phyloP scores from a whole-genome alignment of 2,888 invertebrate species.

The Lingula anatina region DNA sequence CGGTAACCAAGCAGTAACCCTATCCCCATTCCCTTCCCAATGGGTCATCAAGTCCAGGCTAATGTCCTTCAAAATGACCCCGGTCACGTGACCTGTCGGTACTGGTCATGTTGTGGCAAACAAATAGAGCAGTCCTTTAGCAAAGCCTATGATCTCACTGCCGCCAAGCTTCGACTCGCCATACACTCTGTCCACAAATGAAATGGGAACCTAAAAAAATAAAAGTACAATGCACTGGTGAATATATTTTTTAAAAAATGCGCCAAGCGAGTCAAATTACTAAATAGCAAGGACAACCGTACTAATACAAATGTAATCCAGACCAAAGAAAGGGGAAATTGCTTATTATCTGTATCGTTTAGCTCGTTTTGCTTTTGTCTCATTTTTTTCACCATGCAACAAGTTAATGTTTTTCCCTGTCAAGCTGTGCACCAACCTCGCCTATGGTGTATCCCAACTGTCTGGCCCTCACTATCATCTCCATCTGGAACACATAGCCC shows the following conservation, averaged over 20 bases:
- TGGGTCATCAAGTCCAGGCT: not conserved
- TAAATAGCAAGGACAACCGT: no score
- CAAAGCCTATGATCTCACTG: constrained; percentile 90
- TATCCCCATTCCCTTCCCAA: not conserved
- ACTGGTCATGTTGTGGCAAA: constrained; percentile 59
- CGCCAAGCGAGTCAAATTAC: no score
- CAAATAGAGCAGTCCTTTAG: constrained; percentile 81
- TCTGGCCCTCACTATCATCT: constrained; percentile 93
- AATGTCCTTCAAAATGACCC: not conserved
- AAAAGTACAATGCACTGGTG: not conserved
- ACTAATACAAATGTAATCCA: no score
- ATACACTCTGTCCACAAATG: constrained; percentile 96
- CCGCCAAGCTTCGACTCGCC: constrained; percentile 97
- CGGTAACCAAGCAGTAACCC: no score
- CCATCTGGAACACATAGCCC: constrained; percentile 99
- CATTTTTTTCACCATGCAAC: no score
- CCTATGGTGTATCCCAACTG: constrained; percentile 80
- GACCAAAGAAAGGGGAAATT: no score
- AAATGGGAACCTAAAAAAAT: constrained; percentile 71
- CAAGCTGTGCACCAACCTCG: no score
- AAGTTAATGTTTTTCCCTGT: no score
- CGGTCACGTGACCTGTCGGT: not conserved
- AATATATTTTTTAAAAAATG: no score
- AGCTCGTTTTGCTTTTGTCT: no score
- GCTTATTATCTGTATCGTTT: no score